Base-by-base conservation (phyloP, 2,888 invertebrate genomes). In the Caenorhabditis sp. region DNA sequence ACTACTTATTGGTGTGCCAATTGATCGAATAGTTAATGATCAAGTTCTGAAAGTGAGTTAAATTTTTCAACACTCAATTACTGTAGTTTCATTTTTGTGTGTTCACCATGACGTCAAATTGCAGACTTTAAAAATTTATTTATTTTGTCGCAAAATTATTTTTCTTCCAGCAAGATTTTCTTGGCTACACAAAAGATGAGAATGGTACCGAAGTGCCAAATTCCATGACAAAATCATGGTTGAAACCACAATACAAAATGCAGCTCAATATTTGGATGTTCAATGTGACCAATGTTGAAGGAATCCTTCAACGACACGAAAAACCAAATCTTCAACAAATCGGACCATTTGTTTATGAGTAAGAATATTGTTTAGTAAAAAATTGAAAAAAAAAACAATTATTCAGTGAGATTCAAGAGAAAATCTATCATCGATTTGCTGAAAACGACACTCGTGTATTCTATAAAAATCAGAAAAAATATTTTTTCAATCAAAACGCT, bases 341-440 rank as follows among this genome's bases (percentile, higher is more conserved):
- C 14, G 82, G 82, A 10, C 82, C 82, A 0, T 82, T 77, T 50
- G 74, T 73, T 49, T 81, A 79, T 57, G 58, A 75, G 85, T 85
- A 27, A 75, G 81, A 50, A 5, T 26, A 19, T 50, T 26, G 54
- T 43, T 31, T 21, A 36, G 5, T 17, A 5, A 43, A 62, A 54
- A 24, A 8, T 27, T 54, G 26, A 23, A 36, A 31, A n/a, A n/a
- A n/a, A n/a, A n/a, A n/a, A n/a, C n/a, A n/a, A n/a, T n/a, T n/a
- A n/a, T n/a, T 67, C 66, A 86, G 86, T 5, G 86, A 86, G 66
- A 58, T 74, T 17, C 83, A 84, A 66, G 69, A 78, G 58, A 84
- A 84, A 66, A 55, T 70, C 53, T 60, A 72, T 14, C 69, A 69
- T 62, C 24, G 54, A 36, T 86, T 86, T 59, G 37, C 54, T 5